Base-by-base conservation (phyloP, 2,888 invertebrate genomes). In the Rugalucina vietnamica region DNA sequence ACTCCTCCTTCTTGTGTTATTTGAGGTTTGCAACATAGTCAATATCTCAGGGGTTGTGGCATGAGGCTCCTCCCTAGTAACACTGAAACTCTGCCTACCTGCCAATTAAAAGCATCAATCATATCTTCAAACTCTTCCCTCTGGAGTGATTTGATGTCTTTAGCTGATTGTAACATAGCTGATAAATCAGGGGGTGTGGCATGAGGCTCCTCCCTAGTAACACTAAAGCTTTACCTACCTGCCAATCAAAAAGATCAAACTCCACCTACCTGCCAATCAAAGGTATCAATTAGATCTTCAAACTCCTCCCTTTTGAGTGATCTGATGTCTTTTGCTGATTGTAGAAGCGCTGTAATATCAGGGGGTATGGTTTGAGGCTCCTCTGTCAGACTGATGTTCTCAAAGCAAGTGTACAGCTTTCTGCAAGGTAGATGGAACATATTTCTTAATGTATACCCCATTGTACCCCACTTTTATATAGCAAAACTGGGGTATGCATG, bases 241-340 rank as follows among this genome's bases (percentile, higher is more conserved):
- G n/a, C n/a, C n/a, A n/a, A n/a, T n/a, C n/a, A n/a, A n/a, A n/a
- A n/a, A n/a, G n/a, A n/a, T 29, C 21, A 79, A 32, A 29, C 18
- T 32, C 12, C 4, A 79, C 80, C 50, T 81, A 87, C 87, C 72
- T 85, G 81, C 87, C 87, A 87, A 32, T 87, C 87, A 77, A 87
- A 87, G 8, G 85, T 43, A 8, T 79, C 69, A 29, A 81, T 57
- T 29, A 87, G 29, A 4, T 69, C 79, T 24, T 87, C 85, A 72
- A 85, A 87, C 36, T 81, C 71, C 12, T 85, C 87, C 24, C 29
- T 39, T 0, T 78, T 37, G 43, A 85, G 72, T 3, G 37, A n/a
- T 18, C 74, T 69, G 39, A 87, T 76, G 29, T 85, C 72, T 36
- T 79, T 37, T n/a, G 83, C 71, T 8, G 36, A 65, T 1, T 81